phyloP scores from a whole-genome alignment of 2,113 vertebrate species.

The Aphelocoma coerulescens region DNA sequence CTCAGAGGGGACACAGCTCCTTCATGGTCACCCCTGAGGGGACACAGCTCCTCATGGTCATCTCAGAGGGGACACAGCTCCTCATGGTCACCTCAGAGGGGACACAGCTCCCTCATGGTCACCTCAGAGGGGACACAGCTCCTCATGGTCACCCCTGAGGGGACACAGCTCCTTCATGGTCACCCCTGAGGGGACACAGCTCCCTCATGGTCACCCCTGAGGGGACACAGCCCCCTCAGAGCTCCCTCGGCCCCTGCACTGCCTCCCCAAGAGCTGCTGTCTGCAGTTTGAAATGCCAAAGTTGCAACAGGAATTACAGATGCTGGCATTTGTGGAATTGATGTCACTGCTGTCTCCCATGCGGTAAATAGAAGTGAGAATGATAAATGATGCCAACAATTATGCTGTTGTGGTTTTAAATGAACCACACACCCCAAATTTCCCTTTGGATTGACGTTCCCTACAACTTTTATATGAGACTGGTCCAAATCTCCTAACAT shows the following conservation, averaged over 20 bases:
- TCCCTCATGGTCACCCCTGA: too few relatives aligned
- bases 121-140: not conserved
- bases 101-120: too few relatives aligned
- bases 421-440: not conserved
- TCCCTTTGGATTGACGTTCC: not conserved
- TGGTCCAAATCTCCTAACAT: not conserved
- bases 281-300: not conserved
- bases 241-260: not conserved
- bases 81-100: too few relatives aligned
- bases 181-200: not conserved
- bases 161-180: not conserved
- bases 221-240: not conserved
- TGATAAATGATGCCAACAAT: not conserved
- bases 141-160: fast-evolving
- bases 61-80: too few relatives aligned
- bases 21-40: too few relatives aligned
- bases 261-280: not conserved
- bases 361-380: not conserved
- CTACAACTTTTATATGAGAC: not conserved
- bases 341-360: not conserved
- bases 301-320: not conserved
- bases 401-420: not conserved
- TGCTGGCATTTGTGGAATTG: not conserved
- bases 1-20: too few relatives aligned
- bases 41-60: too few relatives aligned